Percentiles rank a stretch among this genome's conserved stretches.
These are phyloP conservation scores for Julus scandinavius DNA, from an alignment of 2,888 invertebrate species.

Conservation along the genomic window DNA sequence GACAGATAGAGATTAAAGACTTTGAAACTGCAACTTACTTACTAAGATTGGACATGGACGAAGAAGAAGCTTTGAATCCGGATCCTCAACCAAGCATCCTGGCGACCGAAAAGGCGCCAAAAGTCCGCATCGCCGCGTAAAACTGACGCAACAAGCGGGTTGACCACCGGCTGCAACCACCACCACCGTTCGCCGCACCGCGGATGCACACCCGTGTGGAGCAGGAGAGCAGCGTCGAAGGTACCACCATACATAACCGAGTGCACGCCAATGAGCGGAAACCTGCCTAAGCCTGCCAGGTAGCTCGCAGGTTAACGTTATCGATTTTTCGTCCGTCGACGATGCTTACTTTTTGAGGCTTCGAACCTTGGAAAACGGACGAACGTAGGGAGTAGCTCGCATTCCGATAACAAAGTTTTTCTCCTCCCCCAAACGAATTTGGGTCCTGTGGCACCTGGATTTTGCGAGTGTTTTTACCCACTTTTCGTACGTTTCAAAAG, in stretches of 20 bases:
- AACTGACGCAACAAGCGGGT: neutral
- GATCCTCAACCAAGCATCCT: neutral
- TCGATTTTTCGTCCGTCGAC: neutral
- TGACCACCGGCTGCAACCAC: too few relatives aligned
- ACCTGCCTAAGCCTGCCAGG: neutral
- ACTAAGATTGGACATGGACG: neutral
- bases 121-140: neutral
- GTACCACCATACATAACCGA: neutral
- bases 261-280: neutral
- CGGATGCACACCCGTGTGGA: conserved; percentile 1
- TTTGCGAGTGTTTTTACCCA: neutral
- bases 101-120: neutral
- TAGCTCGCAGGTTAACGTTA: neutral
- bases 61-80: neutral
- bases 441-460: too few relatives aligned
- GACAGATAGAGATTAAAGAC: too few relatives aligned
- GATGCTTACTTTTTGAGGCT: neutral
- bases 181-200: neutral
- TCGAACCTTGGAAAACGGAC: neutral
- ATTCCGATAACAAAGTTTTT: neutral
- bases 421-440: neutral
- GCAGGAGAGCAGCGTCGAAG: neutral
- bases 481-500: neutral
- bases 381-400: neutral
- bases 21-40: neutral